These are phyloP conservation scores for Maniola hyperantus DNA, from an alignment of 2,888 invertebrate genomes.

Conservation along the genomic window DNA sequence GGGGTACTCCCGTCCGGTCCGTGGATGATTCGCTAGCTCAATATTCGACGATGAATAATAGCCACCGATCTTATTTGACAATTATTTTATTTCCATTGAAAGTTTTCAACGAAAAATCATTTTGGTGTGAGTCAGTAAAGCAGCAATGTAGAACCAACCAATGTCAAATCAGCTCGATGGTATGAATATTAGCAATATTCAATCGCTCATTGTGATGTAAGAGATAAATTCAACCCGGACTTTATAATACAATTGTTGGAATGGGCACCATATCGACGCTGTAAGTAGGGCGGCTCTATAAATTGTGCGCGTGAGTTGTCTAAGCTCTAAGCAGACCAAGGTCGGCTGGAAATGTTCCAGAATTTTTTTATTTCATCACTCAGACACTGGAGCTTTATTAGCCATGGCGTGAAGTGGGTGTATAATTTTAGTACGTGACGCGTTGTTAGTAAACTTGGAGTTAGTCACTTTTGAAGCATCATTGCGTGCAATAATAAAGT, in stretches of 20 bases:
- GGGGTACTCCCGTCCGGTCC: too few relatives aligned
- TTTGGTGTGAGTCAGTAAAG: too few relatives aligned
- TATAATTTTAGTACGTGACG: conserved; percentile 33
- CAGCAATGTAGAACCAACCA: too few relatives aligned
- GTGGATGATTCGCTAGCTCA: too few relatives aligned
- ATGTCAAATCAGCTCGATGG: too few relatives aligned
- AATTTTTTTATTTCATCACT: conserved; percentile 43
- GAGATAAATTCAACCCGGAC: conserved; percentile 3
- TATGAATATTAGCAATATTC: not conserved
- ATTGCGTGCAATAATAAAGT: conserved; percentile 7
- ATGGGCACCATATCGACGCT: conserved; percentile 13
- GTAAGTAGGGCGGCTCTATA: conserved; percentile 69
- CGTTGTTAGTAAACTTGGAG: conserved; percentile 5
- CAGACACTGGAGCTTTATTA: conserved; percentile 30
- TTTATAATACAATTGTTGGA: conserved; percentile 29
- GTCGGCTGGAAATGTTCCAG: conserved; percentile 77
- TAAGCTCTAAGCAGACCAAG: conserved; percentile 70
- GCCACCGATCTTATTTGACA: too few relatives aligned
- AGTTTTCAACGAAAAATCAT: too few relatives aligned
- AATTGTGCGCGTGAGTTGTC: conserved; percentile 65
- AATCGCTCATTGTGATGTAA: not conserved
- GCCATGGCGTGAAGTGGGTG: conserved; percentile 31
- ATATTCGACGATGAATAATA: too few relatives aligned
- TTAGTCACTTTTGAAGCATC: conserved; percentile 14
- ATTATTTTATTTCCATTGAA: too few relatives aligned